Percentiles rank a stretch among this genome's conserved stretches.
Evolutionary conservation across 2,888 invertebrate genomes (phyloP).

Genomic region (Acrobasis repandana): DNA sequence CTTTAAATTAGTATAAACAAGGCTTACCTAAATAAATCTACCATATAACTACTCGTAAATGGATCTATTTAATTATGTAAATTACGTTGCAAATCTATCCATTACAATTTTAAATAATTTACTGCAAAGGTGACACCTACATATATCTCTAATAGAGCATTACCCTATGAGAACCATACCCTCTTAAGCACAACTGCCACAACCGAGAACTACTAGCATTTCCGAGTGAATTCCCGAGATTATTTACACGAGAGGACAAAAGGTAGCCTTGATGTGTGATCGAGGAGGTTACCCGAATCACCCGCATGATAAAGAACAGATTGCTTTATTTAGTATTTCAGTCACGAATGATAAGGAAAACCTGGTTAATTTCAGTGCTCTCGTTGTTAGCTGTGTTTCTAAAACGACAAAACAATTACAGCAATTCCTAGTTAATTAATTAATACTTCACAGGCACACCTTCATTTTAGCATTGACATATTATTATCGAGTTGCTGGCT

Average conservation of each 20-base stretch:
- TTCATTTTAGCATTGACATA: too few species aligned
- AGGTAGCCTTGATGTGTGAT: slow-evolving; percentile 7
- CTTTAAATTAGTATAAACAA: too few species aligned
- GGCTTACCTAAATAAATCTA: too few species aligned
- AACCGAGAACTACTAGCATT: background rate
- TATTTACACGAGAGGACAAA: slow-evolving; percentile 7
- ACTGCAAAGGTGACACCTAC: background rate
- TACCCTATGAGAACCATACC: background rate
- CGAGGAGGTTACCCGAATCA: slow-evolving; percentile 4
- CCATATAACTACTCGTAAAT: too few species aligned
- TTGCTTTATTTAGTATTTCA: slow-evolving; percentile 12
- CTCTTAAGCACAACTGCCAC: background rate
- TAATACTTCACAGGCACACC: too few species aligned
- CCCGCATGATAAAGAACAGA: slow-evolving; percentile 16
- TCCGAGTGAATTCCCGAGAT: background rate
- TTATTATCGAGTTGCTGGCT: too few species aligned
- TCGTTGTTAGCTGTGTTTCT: background rate
- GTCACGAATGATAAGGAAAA: slow-evolving; percentile 13
- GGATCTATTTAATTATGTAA: too few species aligned
- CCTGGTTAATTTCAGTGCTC: background rate
- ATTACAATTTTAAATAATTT: too few species aligned
- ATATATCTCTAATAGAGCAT: background rate
- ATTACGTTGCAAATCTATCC: too few species aligned
- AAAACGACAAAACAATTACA: background rate
- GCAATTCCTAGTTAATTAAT: too few species aligned